Evolutionary conservation across 2,797 vertebrate genomes (phyloP), one percentile per base, ranked within the genome.

Genomic region (Enteromius anoplus): DNA sequence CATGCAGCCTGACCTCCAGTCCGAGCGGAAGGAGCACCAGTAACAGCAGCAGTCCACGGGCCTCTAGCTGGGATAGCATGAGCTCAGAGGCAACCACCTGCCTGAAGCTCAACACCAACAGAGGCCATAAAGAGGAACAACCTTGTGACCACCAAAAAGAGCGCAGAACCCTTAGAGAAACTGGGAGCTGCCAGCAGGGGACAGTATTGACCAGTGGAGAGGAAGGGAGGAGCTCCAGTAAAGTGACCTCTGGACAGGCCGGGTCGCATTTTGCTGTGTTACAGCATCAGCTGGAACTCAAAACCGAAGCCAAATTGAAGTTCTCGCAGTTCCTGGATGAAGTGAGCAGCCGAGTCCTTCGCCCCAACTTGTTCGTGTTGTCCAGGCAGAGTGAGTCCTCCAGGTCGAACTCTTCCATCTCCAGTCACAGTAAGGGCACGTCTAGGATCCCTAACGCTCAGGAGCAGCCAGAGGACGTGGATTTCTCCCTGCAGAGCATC

Each of bases 291-390:
- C 91, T 93, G 78, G 90, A 94, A 88, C 91, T 92, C 84, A 93
- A 91, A 82, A 93, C 90, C 34, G 87, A 94, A 89, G 91, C 93
- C 89, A 96, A 96, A 88, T 88, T 94, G 51, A 96, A 92, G 87
- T 98, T 97, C 89, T 97, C 96, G 1, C 94, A 93, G 87, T 96
- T 98, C 90, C 92, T 97, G 87, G 95, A 98, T 84, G 96, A 97
- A 86, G 95, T 97, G 82, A 95, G 94, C 0, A 91, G 90, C 88
- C 94, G 94, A 14, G 95, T 97, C 62, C 91, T 97, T 17, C 91
- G 94, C 81, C 94, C 93, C 73, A 95, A 92, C 76, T 88, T 96
- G 85, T 93, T 92, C 82, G 91, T 93, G 70, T 94, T 95, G 78
- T 77, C 68, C 1, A 45, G 88, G 82, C 81, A 75, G 1, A 34